Percentiles rank a stretch among this genome's conserved stretches.
Evolutionary conservation across 2,797 vertebrate genomes (phyloP).

Genomic region (Onychomys arenicola): DNA sequence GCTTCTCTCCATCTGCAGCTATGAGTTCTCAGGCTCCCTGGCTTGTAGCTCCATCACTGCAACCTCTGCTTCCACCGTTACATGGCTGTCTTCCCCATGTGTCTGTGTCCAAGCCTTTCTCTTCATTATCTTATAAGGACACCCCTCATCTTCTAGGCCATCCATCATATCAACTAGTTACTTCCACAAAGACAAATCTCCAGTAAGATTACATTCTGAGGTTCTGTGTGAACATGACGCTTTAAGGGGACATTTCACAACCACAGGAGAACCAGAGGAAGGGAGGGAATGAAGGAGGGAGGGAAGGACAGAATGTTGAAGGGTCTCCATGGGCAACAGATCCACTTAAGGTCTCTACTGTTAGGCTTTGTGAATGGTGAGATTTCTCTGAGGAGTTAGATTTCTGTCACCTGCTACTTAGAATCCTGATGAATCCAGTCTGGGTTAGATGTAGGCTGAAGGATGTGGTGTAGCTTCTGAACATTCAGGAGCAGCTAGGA

Average conservation of each 20-base stretch:
- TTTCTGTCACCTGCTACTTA: not conserved
- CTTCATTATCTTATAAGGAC: not conserved
- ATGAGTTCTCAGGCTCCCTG: not conserved
- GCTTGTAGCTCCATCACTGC: accelerated
- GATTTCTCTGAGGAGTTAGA: not conserved
- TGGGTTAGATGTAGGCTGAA: not conserved
- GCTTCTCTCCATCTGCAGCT: not conserved
- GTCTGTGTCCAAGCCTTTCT: not conserved
- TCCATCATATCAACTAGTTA: not conserved
- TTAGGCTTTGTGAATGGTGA: accelerated
- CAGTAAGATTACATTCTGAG: not conserved
- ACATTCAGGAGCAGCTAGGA: not conserved
- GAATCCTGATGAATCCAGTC: not conserved
- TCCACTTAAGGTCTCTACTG: not conserved
- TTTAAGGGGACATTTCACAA: not conserved
- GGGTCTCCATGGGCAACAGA: not conserved
- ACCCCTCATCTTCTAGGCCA: too few species aligned
- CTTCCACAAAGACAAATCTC: not conserved
- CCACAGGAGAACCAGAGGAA: not conserved
- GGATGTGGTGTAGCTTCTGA: not conserved
- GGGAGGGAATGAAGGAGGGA: not conserved
- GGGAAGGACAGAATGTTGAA: too few species aligned
- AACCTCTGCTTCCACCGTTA: not conserved
- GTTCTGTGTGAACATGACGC: not conserved
- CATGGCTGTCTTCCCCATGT: accelerated